Evolutionary conservation across 1,140 invertebrate genomes (phyloP), one percentile per base, ranked within the genome.

Genomic region (Pseudomyrmex gracilis): DNA sequence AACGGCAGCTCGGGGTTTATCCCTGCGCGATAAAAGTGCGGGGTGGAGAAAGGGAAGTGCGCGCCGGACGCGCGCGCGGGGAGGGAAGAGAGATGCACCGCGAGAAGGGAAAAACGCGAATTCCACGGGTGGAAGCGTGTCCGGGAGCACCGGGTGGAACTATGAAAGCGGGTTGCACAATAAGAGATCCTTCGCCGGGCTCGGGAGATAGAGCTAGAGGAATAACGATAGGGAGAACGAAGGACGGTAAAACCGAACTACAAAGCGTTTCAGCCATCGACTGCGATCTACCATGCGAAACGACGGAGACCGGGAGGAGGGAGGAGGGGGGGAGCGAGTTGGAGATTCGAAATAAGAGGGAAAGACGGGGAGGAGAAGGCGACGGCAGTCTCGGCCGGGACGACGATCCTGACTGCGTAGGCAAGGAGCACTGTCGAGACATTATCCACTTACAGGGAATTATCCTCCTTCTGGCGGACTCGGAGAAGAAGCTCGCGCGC

Each of bases 361-460:
- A 68, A 60, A 53, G 63, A 61, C 2, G 24, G 10, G 68, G 9
- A n/a, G 49, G 43, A 17, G 7, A 9, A 77, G 68, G 53, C 66
- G 83, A 17, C n/a, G 22, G 58, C 34, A 7, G 34, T 34, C 34
- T 51, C 53, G 49, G 34, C 34, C 12, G 74, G 17, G 82, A 85
- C 47, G 64, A 77, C 67, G 82, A 88, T 90, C 68, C 74, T 58
- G 67, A 77, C 70, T 91, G 91, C 89, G 91, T 92, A 92, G 87
- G 85, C 90, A 90, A 91, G 90, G 88, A 91, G 91, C 89, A 84
- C 51, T 64, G 83, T 88, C 76, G 66, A 87, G 88, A 87, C 90
- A 93, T 93, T 93, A 93, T 93, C 92, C 92, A 93, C 92, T 93
- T 93, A 93, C 87, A 90, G 91, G 87, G 89, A 93, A 93, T 92